phyloP scores from a whole-genome alignment of 2,113 vertebrate genomes.

The Rhineura floridana region DNA sequence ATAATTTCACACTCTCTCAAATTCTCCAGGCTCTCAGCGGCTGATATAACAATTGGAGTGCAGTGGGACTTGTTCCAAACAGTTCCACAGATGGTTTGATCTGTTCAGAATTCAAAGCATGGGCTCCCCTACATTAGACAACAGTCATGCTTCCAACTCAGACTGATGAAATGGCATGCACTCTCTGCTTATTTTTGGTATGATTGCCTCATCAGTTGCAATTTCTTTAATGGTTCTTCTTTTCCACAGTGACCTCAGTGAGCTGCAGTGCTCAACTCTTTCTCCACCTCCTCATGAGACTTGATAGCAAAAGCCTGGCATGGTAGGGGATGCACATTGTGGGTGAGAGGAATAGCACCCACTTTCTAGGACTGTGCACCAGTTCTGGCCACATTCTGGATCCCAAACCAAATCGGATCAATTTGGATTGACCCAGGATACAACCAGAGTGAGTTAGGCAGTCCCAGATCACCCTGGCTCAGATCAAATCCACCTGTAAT shows the following conservation, averaged over 20 bases:
- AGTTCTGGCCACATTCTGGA: too few relatives aligned
- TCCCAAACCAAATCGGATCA: too few relatives aligned
- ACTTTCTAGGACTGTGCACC: too few relatives aligned
- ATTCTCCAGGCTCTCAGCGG: background rate
- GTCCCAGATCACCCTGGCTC: too few relatives aligned
- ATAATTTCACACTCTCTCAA: slow-evolving; percentile 1
- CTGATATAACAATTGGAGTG: background rate
- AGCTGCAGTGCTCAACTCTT: background rate
- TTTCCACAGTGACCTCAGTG: slow-evolving; percentile 8
- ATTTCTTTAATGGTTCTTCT: slow-evolving; percentile 23
- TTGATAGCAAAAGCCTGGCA: background rate
- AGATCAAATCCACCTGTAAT: too few relatives aligned
- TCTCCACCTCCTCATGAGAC: background rate
- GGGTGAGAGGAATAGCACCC: background rate
- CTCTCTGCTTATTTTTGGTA: slow-evolving; percentile 4
- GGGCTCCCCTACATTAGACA: background rate
- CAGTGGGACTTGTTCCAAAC: background rate
- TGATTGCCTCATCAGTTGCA: slow-evolving; percentile 22
- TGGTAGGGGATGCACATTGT: background rate
- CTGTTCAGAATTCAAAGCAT: slow-evolving; percentile 17
- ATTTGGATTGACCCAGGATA: too few relatives aligned
- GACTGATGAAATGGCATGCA: slow-evolving; percentile 7
- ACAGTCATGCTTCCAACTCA: slow-evolving; percentile 11
- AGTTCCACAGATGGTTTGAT: background rate
- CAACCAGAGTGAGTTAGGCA: too few relatives aligned